Base-by-base conservation (phyloP, 2,113 vertebrate species). In the Toxotes chatareus region DNA sequence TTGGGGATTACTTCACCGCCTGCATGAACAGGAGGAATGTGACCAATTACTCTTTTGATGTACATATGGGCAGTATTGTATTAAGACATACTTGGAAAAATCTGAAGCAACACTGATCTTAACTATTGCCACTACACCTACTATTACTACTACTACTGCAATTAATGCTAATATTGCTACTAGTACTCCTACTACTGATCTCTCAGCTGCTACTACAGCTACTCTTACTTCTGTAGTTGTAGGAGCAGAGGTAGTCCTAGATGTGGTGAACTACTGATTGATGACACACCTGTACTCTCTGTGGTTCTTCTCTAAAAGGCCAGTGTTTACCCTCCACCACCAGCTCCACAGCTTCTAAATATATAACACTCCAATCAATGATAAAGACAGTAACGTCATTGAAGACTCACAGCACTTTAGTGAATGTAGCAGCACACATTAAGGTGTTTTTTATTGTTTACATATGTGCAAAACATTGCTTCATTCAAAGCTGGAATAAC, bases 391-490 rank as follows among this genome's bases (percentile, higher is more conserved):
- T 34, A 12, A 73, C 23, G 23, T 32, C 0, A 80, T 0, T 64
- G 69, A 86, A 66, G 67, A 76, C 80, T 82, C 64, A 17, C 19
- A 47, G 61, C 69, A 31, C 61, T 32, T 4, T 16, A 31, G 62
- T 91, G 80, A 92, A 90, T 65, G 73, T 83, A 93, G 86, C 93
- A 91, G 87, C 91, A 91, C 91, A 92, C 86, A 68, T 88, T 76
- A 79, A 79, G 85, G 59, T 89, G 80, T 93, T 93, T 83, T 93
- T 94, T 94, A 95, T 90, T 87, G 85, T 92, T 91, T 84, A 88
- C 84, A 85, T 77, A 90, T 95, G 94, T 95, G 94, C 94, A 95
- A 95, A 94, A 91, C 84, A 87, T 65, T 86, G 94, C 93, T 93
- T 93, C 90, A 93, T 87, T 93, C 89, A 90, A 92, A 88, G 89